Evolutionary conservation across 2,888 invertebrate genomes (phyloP).

Genomic region (Dilophus febrilis): DNA sequence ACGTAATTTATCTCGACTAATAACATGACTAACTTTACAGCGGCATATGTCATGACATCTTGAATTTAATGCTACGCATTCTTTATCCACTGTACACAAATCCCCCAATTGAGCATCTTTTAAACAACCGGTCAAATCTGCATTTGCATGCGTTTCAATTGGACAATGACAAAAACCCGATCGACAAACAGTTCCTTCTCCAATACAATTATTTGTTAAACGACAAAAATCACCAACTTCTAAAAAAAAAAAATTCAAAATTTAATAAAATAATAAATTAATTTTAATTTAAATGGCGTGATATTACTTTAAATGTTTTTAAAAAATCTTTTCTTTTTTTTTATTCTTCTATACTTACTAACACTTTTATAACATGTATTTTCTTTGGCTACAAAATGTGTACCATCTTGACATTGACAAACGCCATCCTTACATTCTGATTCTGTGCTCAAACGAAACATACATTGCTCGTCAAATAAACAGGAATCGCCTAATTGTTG

Average conservation of each 20-base stretch:
- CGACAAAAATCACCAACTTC: slow-evolving; percentile 23
- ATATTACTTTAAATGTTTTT: not conserved
- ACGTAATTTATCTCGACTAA: slow-evolving; percentile 16
- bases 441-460: slow-evolving; percentile 20
- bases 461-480: slow-evolving; percentile 24
- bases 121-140: slow-evolving; percentile 20
- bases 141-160: slow-evolving; percentile 20
- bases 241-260: slow-evolving; percentile 9
- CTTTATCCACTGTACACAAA: slow-evolving; percentile 20
- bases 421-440: slow-evolving; percentile 22
- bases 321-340: not conserved
- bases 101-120: slow-evolving; percentile 18
- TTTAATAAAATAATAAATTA: slow-evolving; percentile 1
- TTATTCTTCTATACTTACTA: slow-evolving; percentile 16
- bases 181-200: slow-evolving; percentile 21
- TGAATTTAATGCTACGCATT: slow-evolving; percentile 23
- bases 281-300: not conserved
- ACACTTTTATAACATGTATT: slow-evolving; percentile 25
- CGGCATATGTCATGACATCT: slow-evolving; percentile 21
- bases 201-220: slow-evolving; percentile 24
- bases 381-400: slow-evolving; percentile 20
- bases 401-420: slow-evolving; percentile 23
- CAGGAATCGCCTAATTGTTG: slow-evolving; percentile 22
- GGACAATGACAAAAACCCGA: slow-evolving; percentile 24
- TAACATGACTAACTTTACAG: slow-evolving; percentile 22